These are phyloP conservation scores for Polydrusus cervinus DNA, from an alignment of 2,888 invertebrate species.

Conservation along the genomic window DNA sequence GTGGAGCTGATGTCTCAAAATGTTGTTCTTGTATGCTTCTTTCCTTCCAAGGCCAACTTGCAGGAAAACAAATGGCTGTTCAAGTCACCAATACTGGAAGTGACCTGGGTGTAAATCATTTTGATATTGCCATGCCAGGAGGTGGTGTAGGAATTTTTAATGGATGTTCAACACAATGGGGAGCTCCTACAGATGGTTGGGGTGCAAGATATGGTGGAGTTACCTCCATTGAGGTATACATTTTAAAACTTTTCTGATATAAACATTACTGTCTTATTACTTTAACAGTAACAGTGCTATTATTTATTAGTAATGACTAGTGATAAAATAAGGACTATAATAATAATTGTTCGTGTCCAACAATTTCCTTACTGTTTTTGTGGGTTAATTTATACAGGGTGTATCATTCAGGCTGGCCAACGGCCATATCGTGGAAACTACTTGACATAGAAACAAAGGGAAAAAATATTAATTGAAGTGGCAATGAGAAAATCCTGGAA, in stretches of 20 bases:
- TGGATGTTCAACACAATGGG: slow-evolving; percentile 51
- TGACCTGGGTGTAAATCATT: slow-evolving; percentile 53
- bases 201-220: slow-evolving; percentile 52
- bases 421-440: no score
- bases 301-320: no score
- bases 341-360: no score
- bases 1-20: slow-evolving; percentile 49
- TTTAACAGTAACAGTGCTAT: no score
- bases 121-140: slow-evolving; percentile 57
- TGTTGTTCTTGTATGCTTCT: slow-evolving; percentile 52
- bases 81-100: slow-evolving; percentile 49
- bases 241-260: background rate
- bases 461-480: no score
- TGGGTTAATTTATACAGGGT: no score
- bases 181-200: slow-evolving; percentile 47
- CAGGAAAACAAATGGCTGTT: slow-evolving; percentile 33
- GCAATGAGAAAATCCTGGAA: no score
- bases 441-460: no score
- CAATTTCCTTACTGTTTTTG: no score
- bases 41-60: slow-evolving; percentile 23
- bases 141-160: slow-evolving; percentile 57
- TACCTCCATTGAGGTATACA: slow-evolving; percentile 2
- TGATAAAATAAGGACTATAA: no score
- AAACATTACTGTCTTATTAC: no score
- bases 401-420: no score